Evolutionary conservation across 1,140 invertebrate species (phyloP).

Genomic region (Drosophila novamexicana): DNA sequence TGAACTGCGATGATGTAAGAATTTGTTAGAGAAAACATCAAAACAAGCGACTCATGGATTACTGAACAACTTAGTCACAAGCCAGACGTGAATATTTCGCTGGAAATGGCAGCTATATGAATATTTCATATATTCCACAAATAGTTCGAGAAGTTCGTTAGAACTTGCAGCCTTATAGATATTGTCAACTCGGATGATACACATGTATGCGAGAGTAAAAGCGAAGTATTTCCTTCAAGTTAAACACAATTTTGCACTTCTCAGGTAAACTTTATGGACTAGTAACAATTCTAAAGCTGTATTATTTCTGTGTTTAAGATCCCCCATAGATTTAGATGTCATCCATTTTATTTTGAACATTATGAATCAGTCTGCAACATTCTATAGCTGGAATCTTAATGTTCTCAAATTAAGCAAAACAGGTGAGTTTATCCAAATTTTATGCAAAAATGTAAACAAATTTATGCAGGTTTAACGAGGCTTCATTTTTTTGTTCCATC

Average conservation of each 20-base stretch:
- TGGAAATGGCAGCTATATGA: background rate
- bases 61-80: background rate
- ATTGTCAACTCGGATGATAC: background rate
- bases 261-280: too few species aligned
- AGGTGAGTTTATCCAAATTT: conserved; percentile 7
- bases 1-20: conserved; percentile 11
- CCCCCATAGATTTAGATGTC: background rate
- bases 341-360: background rate
- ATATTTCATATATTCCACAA: background rate
- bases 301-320: background rate
- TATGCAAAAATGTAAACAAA: background rate
- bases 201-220: background rate
- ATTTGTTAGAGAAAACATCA: conserved; percentile 1
- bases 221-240: too few species aligned
- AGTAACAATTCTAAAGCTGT: background rate
- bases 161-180: background rate
- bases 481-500: background rate
- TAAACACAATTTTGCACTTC: too few species aligned
- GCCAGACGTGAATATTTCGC: background rate
- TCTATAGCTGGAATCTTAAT: background rate
- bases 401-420: conserved; percentile 2
- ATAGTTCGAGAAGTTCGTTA: background rate
- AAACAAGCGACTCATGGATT: background rate
- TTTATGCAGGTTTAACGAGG: too few species aligned
- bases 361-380: conserved; percentile 7